Evolutionary conservation across 2,888 invertebrate genomes (phyloP).

Genomic region (Lymantria monacha): DNA sequence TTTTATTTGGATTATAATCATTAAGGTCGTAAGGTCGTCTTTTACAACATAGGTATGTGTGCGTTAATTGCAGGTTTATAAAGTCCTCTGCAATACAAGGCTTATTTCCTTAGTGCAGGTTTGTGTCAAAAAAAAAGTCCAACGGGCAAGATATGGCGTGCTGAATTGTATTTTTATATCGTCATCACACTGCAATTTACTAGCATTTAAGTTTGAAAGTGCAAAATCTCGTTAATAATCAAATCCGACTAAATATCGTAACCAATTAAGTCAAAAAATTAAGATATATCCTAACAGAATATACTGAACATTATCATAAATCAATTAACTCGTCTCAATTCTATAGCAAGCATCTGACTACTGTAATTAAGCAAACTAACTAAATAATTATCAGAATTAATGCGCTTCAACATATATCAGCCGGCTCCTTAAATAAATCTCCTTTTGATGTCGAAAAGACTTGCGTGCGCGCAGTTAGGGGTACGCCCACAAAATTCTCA

Average conservation of each 20-base stretch:
- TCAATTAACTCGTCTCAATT: conserved; percentile 39
- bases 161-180: no score
- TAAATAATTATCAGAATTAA: conserved; percentile 82
- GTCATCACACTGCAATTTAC: no score
- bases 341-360: conserved; percentile 53
- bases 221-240: no score
- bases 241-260: conserved; percentile 17
- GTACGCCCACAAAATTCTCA: conserved; percentile 64
- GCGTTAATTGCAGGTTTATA: no score
- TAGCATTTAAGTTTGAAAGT: no score
- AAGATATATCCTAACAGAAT: conserved; percentile 14
- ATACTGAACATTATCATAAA: conserved; percentile 24
- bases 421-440: conserved; percentile 67
- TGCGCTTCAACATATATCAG: conserved; percentile 69
- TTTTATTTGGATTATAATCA: no score
- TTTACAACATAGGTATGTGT: no score
- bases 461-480: conserved; percentile 52
- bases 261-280: conserved; percentile 32
- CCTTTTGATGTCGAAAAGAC: conserved; percentile 58
- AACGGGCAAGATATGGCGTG: no score
- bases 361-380: conserved; percentile 74
- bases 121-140: no score
- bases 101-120: no score
- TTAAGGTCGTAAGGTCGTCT: no score
- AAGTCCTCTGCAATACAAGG: no score